A percentile compares a stretch with the other conserved stretches of the same genome.
phyloP scores from a whole-genome alignment of 1,140 invertebrate species.

The Brachionus koreanus region DNA sequence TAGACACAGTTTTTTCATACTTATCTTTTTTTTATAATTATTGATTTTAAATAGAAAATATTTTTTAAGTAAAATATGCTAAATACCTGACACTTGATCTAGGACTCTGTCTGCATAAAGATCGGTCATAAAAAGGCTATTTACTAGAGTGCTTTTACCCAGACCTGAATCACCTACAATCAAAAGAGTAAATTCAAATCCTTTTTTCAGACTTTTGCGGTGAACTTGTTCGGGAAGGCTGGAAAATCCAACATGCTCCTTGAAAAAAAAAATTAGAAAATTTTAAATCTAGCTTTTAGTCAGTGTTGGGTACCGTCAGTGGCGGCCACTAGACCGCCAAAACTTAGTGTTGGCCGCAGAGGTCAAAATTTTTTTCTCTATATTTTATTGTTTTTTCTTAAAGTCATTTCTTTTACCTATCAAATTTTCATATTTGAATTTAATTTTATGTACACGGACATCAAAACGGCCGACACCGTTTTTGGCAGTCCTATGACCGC shows the following conservation, averaged over 20 bases:
- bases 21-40: slow-evolving; percentile 12
- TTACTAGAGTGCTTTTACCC: slow-evolving; percentile 95
- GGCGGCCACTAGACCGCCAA: too few species aligned
- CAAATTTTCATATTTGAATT: too few species aligned
- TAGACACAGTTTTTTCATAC: slow-evolving; percentile 44
- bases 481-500: too few species aligned
- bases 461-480: too few species aligned
- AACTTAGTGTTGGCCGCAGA: too few species aligned
- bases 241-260: slow-evolving; percentile 70
- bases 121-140: slow-evolving; percentile 92
- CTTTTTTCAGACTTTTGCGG: slow-evolving; percentile 94
- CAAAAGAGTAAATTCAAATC: slow-evolving; percentile 99
- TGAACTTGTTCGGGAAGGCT: slow-evolving; percentile 98
- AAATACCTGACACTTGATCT: slow-evolving; percentile 50
- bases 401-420: too few species aligned
- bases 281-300: neutral
- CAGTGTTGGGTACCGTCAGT: too few species aligned
- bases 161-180: slow-evolving; percentile 95
- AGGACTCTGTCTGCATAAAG: slow-evolving; percentile 1
- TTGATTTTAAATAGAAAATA: neutral
- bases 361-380: too few species aligned
- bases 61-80: too few species aligned
- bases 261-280: neutral
- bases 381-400: too few species aligned
- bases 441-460: too few species aligned